A percentile compares a stretch with the other conserved stretches of the same genome.
These are phyloP conservation scores for Pampus argenteus DNA, from an alignment of 2,797 vertebrate species.

Conservation along the genomic window DNA sequence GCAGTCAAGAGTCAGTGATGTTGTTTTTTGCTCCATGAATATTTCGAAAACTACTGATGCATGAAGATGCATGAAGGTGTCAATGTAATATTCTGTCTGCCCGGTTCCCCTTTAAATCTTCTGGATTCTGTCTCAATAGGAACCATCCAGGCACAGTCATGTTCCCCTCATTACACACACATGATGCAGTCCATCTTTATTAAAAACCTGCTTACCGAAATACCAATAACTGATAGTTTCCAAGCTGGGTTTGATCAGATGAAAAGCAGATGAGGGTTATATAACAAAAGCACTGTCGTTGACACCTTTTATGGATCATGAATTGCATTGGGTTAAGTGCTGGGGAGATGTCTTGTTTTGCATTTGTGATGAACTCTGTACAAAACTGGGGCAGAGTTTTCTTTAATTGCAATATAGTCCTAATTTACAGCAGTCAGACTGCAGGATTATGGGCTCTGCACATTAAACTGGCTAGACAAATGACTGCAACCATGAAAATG, in stretches of 20 bases:
- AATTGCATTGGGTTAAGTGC: constrained; percentile 64
- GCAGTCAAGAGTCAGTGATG: constrained; percentile 56
- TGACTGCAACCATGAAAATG: constrained; percentile 11
- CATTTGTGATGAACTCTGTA: constrained; percentile 61
- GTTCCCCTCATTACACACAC: constrained; percentile 37
- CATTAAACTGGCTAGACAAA: constrained; percentile 38
- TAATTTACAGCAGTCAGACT: constrained; percentile 37
- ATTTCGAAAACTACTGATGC: constrained; percentile 50
- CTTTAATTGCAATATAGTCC: constrained; percentile 41
- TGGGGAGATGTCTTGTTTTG: constrained; percentile 70
- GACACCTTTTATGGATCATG: constrained; percentile 68
- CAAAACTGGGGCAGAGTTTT: constrained; percentile 12
- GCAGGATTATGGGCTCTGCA: constrained; percentile 10
- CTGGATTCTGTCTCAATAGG: constrained; percentile 7
- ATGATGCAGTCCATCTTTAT: constrained; percentile 59
- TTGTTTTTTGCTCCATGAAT: constrained; percentile 57
- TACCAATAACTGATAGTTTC: constrained; percentile 72
- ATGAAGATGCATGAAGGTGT: constrained; percentile 34
- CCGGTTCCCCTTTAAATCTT: constrained; percentile 34
- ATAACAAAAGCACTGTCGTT: constrained; percentile 54
- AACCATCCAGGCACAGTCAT: constrained; percentile 19
- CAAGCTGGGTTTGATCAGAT: constrained; percentile 46
- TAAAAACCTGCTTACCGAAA: constrained; percentile 58
- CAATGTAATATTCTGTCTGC: constrained; percentile 18
- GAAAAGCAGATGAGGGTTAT: constrained; percentile 65